Conservation (phyloP, 2,797 vertebrate genomes). For the Nasua narica region DNA sequence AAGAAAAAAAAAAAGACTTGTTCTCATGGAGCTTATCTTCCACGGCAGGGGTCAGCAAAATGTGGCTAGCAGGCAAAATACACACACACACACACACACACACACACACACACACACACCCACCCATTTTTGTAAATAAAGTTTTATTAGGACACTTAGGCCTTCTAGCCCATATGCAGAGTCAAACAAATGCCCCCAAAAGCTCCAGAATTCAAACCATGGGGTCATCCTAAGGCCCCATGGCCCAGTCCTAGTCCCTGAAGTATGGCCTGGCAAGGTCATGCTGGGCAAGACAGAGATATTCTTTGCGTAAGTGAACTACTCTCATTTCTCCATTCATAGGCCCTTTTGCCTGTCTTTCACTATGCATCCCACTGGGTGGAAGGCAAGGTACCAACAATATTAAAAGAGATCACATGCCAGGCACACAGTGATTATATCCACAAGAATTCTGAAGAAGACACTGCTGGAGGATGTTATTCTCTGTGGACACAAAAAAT, state of each 20-base stretch:
- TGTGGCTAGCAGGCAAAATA: neutral
- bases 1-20: neutral
- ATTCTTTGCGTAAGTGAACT: neutral
- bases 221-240: neutral
- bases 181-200: neutral
- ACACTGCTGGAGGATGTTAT: neutral
- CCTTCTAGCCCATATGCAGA: neutral
- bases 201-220: neutral
- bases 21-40: neutral
- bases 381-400: neutral
- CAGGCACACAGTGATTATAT: neutral
- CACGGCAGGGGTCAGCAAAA: neutral
- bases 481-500: neutral
- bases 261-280: neutral
- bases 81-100: too few relatives aligned
- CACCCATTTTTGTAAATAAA: neutral
- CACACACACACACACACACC: accelerated
- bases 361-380: accelerated
- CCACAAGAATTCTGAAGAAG: neutral
- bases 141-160: neutral
- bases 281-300: neutral
- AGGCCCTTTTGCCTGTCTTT: neutral
- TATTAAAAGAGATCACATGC: neutral
- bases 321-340: neutral
- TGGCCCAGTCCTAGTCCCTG: accelerated